These are phyloP conservation scores for Anagrus nilaparvatae DNA, from an alignment of 1,140 invertebrate genomes.

Conservation along the genomic window DNA sequence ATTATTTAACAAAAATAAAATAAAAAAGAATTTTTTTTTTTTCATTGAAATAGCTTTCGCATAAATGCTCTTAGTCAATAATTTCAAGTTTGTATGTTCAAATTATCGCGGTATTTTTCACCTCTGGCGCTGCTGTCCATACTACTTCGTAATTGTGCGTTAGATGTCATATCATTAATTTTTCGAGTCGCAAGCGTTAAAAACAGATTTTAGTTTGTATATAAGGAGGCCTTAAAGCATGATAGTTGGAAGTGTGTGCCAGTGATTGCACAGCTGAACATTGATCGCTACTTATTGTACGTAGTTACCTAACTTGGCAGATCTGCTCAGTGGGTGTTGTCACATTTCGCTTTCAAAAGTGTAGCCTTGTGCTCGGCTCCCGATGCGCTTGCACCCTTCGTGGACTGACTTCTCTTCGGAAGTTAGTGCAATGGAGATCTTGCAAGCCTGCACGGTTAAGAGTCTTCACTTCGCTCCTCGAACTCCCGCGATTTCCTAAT, in stretches of 20 bases:
- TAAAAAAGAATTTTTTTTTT: background rate
- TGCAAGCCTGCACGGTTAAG: conserved; percentile 42
- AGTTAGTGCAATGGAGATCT: conserved; percentile 26
- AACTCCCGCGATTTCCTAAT: conserved; percentile 53
- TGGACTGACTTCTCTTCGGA: conserved; percentile 13
- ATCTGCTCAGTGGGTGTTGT: conserved; percentile 54
- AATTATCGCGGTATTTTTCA: too few species aligned
- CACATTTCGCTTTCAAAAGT: conserved; percentile 50
- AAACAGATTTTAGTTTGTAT: conserved; percentile 2
- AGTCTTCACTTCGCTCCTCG: conserved; percentile 47
- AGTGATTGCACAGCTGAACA: conserved; percentile 57
- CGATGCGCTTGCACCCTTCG: conserved; percentile 39
- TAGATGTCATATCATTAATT: conserved; percentile 15
- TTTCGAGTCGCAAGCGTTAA: conserved; percentile 16
- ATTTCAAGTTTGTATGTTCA: background rate
- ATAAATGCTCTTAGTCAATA: background rate
- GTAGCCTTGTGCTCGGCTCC: conserved; percentile 45
- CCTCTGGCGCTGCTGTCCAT: too few species aligned
- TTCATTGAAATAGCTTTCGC: background rate
- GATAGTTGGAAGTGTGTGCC: conserved; percentile 46
- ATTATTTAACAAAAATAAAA: too few species aligned
- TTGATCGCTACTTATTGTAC: conserved; percentile 48
- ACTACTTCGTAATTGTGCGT: background rate
- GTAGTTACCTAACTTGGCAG: too few species aligned
- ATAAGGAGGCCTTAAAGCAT: conserved; percentile 17